Evolutionary conservation across 2,888 invertebrate genomes (phyloP), one percentile per base, ranked within the genome.

Genomic region (Drosophila prostipennis): DNA sequence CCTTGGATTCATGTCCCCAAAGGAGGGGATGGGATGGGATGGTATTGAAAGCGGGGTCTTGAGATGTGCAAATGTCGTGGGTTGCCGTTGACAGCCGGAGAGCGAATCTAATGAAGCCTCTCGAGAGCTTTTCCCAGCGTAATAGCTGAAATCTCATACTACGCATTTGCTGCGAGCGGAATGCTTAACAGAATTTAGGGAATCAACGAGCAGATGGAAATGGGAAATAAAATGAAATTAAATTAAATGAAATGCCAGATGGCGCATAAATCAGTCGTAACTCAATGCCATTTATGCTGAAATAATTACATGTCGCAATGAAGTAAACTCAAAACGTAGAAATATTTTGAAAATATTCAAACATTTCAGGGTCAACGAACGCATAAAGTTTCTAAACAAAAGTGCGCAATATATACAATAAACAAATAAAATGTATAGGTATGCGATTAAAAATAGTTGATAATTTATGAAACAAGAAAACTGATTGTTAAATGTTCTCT

Each of bases 31-130:
- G 26, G 26, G 26, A 26, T 26, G 13, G 3, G 3, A 19, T 11
- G 29, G 10, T 13, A 19, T 19, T 8, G 43, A 23, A 26, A 43
- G 39, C 16, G n/a, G 32, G 39, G n/a, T 19, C 43, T 13, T 36
- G 37, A 48, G 63, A 39, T 14, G 14, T 13, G 49, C 8, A 34
- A 6, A 36, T 39, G 60, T 60, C 45, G 61, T 40, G 61, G 48
- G 61, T 48, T 60, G 58, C 71, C 59, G 71, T 58, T 73, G 74
- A 68, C 74, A 60, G 54, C 43, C 74, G 26, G n/a, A 58, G 52
- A 63, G 54, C 65, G 67, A 58, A 64, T 67, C 83, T 73, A 85
- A 85, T 80, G 86, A 85, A 83, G 78, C 70, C 80, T 57, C 84
- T 64, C 23, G 75, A 80, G 82, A 54, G 48, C 39, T 23, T n/a